A percentile compares a stretch with the other conserved stretches of the same genome.
Conservation (phyloP, 2,888 invertebrate species). For the Euclidia mi region DNA sequence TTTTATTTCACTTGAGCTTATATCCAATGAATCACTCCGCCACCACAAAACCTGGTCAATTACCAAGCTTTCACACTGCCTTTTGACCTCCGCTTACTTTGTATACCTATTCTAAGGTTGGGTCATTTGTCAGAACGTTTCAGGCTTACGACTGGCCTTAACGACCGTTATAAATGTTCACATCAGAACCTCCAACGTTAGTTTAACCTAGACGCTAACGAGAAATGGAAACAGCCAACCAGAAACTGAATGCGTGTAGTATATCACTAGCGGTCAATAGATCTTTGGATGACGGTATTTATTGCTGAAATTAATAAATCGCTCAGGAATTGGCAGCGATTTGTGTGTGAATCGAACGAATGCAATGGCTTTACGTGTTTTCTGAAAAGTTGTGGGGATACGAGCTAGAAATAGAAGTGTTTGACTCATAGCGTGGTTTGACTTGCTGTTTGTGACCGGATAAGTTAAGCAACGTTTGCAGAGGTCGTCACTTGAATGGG, state of each 20-base stretch:
- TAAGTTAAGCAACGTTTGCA: too few species aligned
- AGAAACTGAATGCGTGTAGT: slow-evolving; percentile 7
- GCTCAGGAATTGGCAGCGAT: too few species aligned
- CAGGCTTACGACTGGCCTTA: slow-evolving; percentile 4
- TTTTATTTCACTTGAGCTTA: too few species aligned
- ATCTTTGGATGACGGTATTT: background rate
- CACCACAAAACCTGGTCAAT: background rate
- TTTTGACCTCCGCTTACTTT: background rate
- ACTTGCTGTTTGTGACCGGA: too few species aligned
- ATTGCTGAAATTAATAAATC: too few species aligned
- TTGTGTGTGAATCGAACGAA: too few species aligned
- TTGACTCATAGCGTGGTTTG: too few species aligned
- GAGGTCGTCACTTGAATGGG: too few species aligned
- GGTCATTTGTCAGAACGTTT: slow-evolving; percentile 5
- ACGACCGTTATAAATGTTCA: slow-evolving; percentile 11
- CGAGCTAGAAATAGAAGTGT: too few species aligned
- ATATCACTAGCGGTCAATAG: background rate
- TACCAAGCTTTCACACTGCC: background rate
- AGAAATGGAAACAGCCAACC: slow-evolving; percentile 10
- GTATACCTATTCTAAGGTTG: background rate
- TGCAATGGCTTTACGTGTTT: too few species aligned
- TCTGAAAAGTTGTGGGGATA: too few species aligned
- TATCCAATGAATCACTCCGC: background rate
- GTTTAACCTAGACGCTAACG: background rate
- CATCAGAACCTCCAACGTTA: slow-evolving; percentile 9